A percentile compares a stretch with the other conserved stretches of the same genome.
phyloP scores from a whole-genome alignment of 2,888 invertebrate genomes.

The Beris morrisii region DNA sequence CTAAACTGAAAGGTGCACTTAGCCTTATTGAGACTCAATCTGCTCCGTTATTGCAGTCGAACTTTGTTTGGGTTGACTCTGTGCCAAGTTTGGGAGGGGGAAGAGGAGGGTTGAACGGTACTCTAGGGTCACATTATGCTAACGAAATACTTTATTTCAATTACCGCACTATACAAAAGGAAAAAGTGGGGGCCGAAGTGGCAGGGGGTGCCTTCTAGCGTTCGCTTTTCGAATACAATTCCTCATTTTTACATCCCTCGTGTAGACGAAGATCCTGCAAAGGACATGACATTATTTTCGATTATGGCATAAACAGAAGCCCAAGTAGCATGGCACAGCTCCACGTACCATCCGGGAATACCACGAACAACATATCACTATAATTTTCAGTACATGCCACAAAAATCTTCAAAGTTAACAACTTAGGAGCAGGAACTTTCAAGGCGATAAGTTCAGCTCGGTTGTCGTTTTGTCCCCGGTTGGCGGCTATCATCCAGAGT shows the following conservation, averaged over 20 bases:
- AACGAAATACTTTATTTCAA: conserved; percentile 19
- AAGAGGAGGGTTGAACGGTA: background rate
- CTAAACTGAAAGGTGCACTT: background rate
- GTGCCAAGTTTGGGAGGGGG: background rate
- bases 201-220: background rate
- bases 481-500: no score
- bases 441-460: background rate
- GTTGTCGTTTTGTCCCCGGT: background rate
- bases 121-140: conserved; percentile 11
- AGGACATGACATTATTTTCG: conserved; percentile 32
- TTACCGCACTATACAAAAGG: conserved; percentile 10
- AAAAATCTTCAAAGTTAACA: conserved; percentile 16
- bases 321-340: conserved; percentile 6
- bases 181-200: background rate
- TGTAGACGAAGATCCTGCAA: background rate
- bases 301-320: conserved; percentile 23
- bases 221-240: conserved; percentile 8
- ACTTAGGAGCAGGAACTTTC: conserved; percentile 3
- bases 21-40: conserved; percentile 6
- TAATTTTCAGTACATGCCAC: no score
- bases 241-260: background rate
- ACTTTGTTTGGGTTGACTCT: conserved; percentile 6
- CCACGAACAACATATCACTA: no score
- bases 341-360: no score
- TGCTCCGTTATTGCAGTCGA: background rate